Evolutionary conservation across 2,888 invertebrate species (phyloP).

Genomic region (Stenichneumon culpator): DNA sequence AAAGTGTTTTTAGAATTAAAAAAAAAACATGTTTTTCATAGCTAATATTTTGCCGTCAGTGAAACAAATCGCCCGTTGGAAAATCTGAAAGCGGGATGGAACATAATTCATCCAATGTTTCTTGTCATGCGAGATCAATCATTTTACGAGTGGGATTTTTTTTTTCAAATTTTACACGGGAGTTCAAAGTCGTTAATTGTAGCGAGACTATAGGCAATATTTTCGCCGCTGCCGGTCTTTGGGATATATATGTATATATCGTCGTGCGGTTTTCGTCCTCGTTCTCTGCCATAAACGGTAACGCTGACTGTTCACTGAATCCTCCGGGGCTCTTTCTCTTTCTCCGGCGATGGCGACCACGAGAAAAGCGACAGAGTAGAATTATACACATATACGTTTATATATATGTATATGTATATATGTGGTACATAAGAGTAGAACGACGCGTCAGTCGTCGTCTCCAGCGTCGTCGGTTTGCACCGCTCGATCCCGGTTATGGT

Average conservation of each 20-base stretch:
- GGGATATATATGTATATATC: not conserved
- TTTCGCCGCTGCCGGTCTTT: conserved; percentile 16
- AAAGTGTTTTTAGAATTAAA: not conserved
- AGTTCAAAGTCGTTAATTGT: not conserved
- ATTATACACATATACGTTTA: not conserved
- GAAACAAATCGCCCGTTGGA: not conserved
- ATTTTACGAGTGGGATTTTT: not conserved
- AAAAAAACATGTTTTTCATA: not conserved
- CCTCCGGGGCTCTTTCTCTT: conserved; percentile 22
- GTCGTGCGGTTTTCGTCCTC: conserved; percentile 27
- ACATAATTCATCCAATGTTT: not conserved
- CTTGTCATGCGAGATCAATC: not conserved
- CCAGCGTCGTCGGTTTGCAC: conserved; percentile 27
- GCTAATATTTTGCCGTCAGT: not conserved
- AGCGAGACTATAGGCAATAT: not conserved
- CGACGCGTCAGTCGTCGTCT: conserved; percentile 33
- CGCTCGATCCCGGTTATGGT: conserved; percentile 59
- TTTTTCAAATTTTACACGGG: not conserved
- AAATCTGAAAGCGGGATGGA: not conserved
- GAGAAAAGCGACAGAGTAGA: conserved; percentile 18
- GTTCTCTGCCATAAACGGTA: conserved; percentile 34
- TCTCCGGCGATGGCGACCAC: conserved; percentile 20
- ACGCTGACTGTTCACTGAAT: conserved; percentile 22
- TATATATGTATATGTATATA: not conserved
- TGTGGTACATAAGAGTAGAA: conserved; percentile 12